A percentile compares a stretch with the other conserved stretches of the same genome.
phyloP scores from a whole-genome alignment of 1,140 invertebrate species.

The Diploscapter pachys region DNA sequence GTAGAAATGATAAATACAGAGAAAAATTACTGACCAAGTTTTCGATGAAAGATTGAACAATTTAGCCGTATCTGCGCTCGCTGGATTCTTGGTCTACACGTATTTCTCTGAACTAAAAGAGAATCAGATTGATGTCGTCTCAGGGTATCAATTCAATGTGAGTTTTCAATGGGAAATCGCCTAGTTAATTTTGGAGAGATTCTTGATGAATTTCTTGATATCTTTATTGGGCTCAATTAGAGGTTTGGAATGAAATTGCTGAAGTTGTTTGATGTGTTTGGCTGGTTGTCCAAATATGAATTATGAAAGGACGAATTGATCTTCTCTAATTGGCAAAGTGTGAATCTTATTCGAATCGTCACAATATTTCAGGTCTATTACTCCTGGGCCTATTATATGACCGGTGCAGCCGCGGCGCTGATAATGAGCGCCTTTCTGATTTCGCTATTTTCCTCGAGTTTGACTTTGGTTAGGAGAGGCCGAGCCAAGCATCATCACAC shows the following conservation, averaged over 20 bases:
- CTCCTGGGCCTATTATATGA: slow-evolving; percentile 28
- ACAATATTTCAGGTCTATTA: slow-evolving; percentile 22
- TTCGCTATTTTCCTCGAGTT: slow-evolving; percentile 19
- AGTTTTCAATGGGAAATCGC: background rate
- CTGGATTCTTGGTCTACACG: slow-evolving; percentile 24
- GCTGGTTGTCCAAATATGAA: too few relatives aligned
- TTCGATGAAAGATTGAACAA: background rate
- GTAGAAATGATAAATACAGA: slow-evolving; percentile 2
- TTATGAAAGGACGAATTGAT: too few relatives aligned
- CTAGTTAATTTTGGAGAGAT: too few relatives aligned
- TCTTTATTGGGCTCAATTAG: too few relatives aligned
- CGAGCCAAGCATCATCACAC: background rate
- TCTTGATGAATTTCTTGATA: too few relatives aligned
- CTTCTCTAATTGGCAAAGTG: too few relatives aligned
- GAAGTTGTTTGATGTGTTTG: too few relatives aligned
- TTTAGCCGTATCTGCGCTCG: slow-evolving; percentile 28
- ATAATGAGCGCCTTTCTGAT: slow-evolving; percentile 11
- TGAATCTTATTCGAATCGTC: background rate
- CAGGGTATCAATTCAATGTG: slow-evolving; percentile 11
- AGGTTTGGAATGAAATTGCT: too few relatives aligned
- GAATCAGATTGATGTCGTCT: slow-evolving; percentile 17
- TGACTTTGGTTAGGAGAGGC: slow-evolving; percentile 2
- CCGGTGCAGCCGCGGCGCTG: slow-evolving; percentile 17
- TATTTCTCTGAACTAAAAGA: slow-evolving; percentile 28
- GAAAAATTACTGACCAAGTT: background rate